Percentiles rank a stretch among this genome's conserved stretches.
Evolutionary conservation across 2,797 vertebrate species (phyloP).

Genomic region (Graptemys geographica): DNA sequence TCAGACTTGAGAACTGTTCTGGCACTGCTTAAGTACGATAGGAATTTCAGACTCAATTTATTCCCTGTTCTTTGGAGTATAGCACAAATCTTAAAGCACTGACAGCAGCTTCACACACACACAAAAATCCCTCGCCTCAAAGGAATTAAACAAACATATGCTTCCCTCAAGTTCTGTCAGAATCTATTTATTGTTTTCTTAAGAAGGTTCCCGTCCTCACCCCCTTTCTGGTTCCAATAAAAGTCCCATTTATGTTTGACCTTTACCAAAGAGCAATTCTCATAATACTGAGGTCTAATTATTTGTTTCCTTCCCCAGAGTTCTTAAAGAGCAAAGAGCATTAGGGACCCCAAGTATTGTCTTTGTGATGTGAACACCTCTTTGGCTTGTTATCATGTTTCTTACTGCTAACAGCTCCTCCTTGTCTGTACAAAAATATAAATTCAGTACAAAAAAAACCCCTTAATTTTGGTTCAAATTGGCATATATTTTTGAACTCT

Average conservation of each 20-base stretch:
- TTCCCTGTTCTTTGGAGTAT: not conserved
- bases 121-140: fast-evolving
- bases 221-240: not conserved
- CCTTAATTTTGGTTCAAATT: not conserved
- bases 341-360: not conserved
- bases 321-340: not conserved
- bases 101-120: not conserved
- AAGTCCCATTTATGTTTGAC: not conserved
- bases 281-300: not conserved
- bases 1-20: fast-evolving
- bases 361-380: not conserved
- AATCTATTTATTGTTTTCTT: not conserved
- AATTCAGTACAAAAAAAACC: not conserved
- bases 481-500: not conserved
- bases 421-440: not conserved
- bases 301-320: not conserved
- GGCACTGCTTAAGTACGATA: not conserved
- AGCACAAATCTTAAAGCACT: not conserved
- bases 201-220: not conserved
- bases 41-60: not conserved
- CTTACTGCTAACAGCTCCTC: not conserved
- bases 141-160: not conserved
- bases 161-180: not conserved
- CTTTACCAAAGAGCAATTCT: not conserved
- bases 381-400: not conserved